These are phyloP conservation scores for Engraulis encrasicolus DNA, from an alignment of 2,113 vertebrate genomes.

Conservation along the genomic window DNA sequence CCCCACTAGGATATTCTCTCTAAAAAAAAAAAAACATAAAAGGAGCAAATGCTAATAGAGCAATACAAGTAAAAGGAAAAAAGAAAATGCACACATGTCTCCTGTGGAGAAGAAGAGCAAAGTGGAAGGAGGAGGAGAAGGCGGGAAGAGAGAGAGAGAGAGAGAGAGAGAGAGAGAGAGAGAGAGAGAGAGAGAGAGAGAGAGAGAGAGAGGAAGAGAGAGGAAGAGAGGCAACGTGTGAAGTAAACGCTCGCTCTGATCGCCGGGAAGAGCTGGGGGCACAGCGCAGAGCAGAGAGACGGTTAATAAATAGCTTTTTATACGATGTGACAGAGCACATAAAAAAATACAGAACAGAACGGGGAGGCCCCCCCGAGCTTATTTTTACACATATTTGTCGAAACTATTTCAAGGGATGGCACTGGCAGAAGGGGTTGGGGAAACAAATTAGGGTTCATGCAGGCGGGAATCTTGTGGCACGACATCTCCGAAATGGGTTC, in stretches of 20 bases:
- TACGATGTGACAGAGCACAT: slow-evolving; percentile 28
- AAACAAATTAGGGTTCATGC: slow-evolving; percentile 28
- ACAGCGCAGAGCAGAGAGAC: too few relatives aligned
- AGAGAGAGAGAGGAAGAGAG: background rate
- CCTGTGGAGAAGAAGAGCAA: slow-evolving; percentile 21
- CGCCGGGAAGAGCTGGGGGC: background rate
- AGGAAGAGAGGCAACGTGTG: background rate
- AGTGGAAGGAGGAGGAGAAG: slow-evolving; percentile 21
- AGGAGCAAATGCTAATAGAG: background rate
- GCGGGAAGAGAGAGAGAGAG: background rate
- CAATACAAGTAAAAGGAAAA: background rate
- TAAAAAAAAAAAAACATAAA: background rate
- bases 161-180: background rate
- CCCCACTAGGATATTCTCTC: background rate
- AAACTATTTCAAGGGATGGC: slow-evolving; percentile 20
- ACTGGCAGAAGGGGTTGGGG: slow-evolving; percentile 15
- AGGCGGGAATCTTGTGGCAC: background rate
- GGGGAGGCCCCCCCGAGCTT: slow-evolving; percentile 27
- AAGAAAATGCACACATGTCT: slow-evolving; percentile 25
- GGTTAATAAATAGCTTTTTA: slow-evolving; percentile 26
- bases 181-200: background rate
- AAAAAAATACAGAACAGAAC: slow-evolving; percentile 9
- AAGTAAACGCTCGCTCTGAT: slow-evolving; percentile 12
- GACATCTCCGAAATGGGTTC: slow-evolving; percentile 24
- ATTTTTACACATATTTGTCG: slow-evolving; percentile 23